These are phyloP conservation scores for Psephotus haematonotus DNA, from an alignment of 2,113 vertebrate species.

Conservation along the genomic window DNA sequence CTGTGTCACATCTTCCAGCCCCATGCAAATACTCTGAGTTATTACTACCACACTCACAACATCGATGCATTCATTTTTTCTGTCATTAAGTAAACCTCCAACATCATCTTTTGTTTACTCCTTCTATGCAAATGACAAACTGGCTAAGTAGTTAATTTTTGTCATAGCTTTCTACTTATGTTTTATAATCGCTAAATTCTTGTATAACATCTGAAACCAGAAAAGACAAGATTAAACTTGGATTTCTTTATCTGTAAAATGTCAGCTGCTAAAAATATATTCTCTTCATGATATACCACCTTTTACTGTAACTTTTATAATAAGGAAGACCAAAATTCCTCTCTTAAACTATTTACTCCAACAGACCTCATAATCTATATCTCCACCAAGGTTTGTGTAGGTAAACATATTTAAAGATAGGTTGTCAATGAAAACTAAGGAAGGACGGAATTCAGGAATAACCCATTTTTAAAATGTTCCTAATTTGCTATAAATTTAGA, in stretches of 20 bases:
- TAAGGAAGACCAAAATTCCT: background rate
- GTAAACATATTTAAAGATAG: background rate
- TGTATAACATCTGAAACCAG: background rate
- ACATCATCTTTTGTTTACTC: background rate
- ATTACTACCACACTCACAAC: background rate
- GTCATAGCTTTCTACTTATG: background rate
- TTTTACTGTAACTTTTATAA: background rate
- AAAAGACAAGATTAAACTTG: background rate
- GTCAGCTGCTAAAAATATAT: background rate
- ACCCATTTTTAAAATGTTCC: background rate
- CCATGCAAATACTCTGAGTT: background rate
- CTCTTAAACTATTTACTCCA: background rate
- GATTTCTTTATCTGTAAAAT: background rate
- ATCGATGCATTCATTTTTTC: background rate
- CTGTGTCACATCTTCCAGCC: background rate
- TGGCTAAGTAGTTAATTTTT: background rate
- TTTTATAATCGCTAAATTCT: background rate
- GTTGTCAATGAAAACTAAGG: background rate
- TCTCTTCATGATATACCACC: background rate
- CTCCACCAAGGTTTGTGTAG: background rate
- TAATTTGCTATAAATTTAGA: background rate
- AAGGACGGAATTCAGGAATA: background rate
- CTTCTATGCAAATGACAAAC: background rate
- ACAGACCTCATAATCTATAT: background rate
- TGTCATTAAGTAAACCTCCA: background rate